Base-by-base conservation (phyloP, 2,113 vertebrate genomes). In the Plecotus auritus region DNA sequence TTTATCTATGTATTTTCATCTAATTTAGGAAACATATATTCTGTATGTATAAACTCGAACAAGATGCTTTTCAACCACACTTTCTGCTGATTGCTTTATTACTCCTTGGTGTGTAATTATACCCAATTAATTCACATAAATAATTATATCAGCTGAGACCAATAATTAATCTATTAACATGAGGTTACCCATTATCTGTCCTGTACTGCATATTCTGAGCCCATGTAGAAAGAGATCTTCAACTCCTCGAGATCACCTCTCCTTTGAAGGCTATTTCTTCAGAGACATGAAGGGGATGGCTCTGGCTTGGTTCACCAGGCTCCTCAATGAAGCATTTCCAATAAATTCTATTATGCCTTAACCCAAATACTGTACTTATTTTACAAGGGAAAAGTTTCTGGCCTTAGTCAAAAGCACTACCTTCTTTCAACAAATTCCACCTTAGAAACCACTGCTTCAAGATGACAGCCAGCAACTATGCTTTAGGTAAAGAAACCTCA, bases 361-460 rank as follows among this genome's bases (percentile, higher is more conserved):
- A 37, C 40, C 23, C 11, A 81, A 82, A 14, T 37, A 82, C 85
- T 90, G 18, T 12, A 56, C 61, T 95, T 42, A 26, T 88, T 83
- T 93, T 90, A 82, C 47, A 26, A 88, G n/a, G 28, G 22, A 2
- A 61, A 88, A 74, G 4, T 86, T 90, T 95, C 45, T 94, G 90
- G 51, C 17, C 13, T 32, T 82, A 5, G 16, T 61, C 76, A 77
- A 90, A 95, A 95, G 49, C 26, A 78, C n/a, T 67, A 10, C 67
- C n/a, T 86, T 80, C 87, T 94, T 96, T 95, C 85, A 93, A 47
- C 14, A 61, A 93, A 70, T 93, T 89, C 30, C 47, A 90, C 67
- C 40, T 37, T 47, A 92, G 76, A 93, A 95, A 61, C 22, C 32
- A 45, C 45, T 85, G 7, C 35, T 86, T 92, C 81, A 72, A 93